A percentile compares a stretch with the other conserved stretches of the same genome.
These are phyloP conservation scores for Ostrea edulis DNA, from an alignment of 1,140 invertebrate species.

Conservation along the genomic window DNA sequence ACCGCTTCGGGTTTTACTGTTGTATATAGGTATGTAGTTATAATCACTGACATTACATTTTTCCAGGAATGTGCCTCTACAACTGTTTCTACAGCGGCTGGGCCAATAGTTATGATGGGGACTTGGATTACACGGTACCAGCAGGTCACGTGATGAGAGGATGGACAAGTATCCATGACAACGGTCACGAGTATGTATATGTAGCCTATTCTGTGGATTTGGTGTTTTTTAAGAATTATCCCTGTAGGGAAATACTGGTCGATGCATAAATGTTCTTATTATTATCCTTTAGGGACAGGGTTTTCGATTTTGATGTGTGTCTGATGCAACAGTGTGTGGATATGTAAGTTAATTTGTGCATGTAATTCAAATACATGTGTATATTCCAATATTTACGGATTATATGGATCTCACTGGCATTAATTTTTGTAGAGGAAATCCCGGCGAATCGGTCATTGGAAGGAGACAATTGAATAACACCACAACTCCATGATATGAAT, in stretches of 20 bases:
- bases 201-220: background rate
- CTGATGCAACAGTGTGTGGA: background rate
- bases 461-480: background rate
- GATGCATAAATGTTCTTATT: background rate
- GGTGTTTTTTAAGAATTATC: background rate
- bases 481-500: background rate
- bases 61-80: conserved; percentile 26
- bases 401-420: background rate
- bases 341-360: background rate
- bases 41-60: background rate
- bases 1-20: no score
- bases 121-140: conserved; percentile 41
- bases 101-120: conserved; percentile 46
- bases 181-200: conserved; percentile 36
- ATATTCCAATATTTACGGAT: no score
- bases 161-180: conserved; percentile 43
- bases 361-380: background rate
- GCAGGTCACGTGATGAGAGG: conserved; percentile 43
- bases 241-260: background rate
- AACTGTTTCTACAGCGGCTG: conserved; percentile 29
- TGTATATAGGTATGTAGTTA: no score
- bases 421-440: background rate
- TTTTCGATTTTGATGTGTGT: conserved; percentile 10
- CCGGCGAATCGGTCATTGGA: background rate
- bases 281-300: background rate